Conservation (phyloP, 2,797 vertebrate genomes). For the Cynodonichthys magdalenae region DNA sequence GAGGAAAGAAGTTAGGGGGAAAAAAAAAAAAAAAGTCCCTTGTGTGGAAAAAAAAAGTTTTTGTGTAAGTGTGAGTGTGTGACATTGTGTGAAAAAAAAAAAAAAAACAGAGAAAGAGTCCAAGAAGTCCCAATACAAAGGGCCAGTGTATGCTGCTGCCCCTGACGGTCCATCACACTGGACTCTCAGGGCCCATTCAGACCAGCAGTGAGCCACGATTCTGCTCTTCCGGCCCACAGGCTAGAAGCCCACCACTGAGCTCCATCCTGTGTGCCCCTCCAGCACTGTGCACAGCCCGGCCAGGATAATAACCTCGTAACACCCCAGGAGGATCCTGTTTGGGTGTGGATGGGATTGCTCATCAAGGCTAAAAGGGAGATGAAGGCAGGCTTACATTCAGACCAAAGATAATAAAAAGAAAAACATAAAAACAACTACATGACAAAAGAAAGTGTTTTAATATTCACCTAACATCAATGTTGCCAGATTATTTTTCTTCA, state of each 20-base stretch:
- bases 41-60: conserved; percentile 29
- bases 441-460: not conserved
- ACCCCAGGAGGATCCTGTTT: conserved; percentile 61
- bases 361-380: conserved; percentile 10
- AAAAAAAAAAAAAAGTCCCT: too few relatives aligned
- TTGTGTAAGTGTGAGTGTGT: conserved; percentile 36
- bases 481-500: too few relatives aligned
- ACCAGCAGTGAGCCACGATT: conserved; percentile 57
- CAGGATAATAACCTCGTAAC: conserved; percentile 38
- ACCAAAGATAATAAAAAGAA: not conserved
- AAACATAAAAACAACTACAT: not conserved
- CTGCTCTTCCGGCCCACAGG: conserved; percentile 68
- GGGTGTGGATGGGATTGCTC: conserved; percentile 32
- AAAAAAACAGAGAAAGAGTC: conserved; percentile 42
- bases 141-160: conserved; percentile 68
- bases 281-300: conserved; percentile 36
- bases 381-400: not conserved
- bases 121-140: conserved; percentile 74
- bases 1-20: conserved; percentile 41
- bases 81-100: conserved; percentile 52
- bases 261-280: conserved; percentile 67
- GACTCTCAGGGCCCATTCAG: conserved; percentile 74
- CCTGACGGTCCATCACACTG: conserved; percentile 70
- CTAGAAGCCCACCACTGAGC: conserved; percentile 69
- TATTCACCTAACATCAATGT: too few relatives aligned